Conservation (phyloP, 2,888 invertebrate species). For the Parnassius orleans region DNA sequence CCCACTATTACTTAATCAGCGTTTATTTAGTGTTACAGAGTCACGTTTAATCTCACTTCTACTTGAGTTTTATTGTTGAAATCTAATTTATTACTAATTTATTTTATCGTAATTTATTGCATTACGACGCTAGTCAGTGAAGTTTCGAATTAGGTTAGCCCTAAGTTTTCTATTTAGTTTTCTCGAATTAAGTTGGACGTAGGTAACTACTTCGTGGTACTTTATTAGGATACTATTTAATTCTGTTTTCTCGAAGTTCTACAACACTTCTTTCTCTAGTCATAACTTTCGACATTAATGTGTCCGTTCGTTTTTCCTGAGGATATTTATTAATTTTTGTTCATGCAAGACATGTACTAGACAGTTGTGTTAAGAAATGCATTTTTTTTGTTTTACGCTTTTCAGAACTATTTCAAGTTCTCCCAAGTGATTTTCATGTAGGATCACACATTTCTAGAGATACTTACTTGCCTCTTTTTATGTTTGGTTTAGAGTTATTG, state of each 20-base stretch:
- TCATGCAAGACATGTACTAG: constrained; percentile 7
- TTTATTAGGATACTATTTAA: constrained; percentile 53
- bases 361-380: constrained; percentile 16
- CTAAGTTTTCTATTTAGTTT: constrained; percentile 50
- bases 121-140: constrained; percentile 73
- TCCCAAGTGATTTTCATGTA: constrained; percentile 18
- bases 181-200: constrained; percentile 49
- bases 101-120: constrained; percentile 56
- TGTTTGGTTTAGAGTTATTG: not conserved
- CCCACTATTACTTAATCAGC: constrained; percentile 43
- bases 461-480: not conserved
- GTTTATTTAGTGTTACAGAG: constrained; percentile 31
- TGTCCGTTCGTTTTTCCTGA: constrained; percentile 37
- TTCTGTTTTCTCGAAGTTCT: constrained; percentile 53
- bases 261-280: constrained; percentile 63
- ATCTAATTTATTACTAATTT: constrained; percentile 57
- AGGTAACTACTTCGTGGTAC: constrained; percentile 43
- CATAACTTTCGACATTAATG: constrained; percentile 53
- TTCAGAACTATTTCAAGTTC: not conserved
- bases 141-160: constrained; percentile 56
- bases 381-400: constrained; percentile 6
- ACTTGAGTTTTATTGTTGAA: constrained; percentile 44
- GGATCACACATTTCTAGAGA: not conserved
- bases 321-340: constrained; percentile 26
- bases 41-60: constrained; percentile 6